These are phyloP conservation scores for Panulirus ornatus DNA, from an alignment of 1,140 invertebrate species.

Conservation along the genomic window DNA sequence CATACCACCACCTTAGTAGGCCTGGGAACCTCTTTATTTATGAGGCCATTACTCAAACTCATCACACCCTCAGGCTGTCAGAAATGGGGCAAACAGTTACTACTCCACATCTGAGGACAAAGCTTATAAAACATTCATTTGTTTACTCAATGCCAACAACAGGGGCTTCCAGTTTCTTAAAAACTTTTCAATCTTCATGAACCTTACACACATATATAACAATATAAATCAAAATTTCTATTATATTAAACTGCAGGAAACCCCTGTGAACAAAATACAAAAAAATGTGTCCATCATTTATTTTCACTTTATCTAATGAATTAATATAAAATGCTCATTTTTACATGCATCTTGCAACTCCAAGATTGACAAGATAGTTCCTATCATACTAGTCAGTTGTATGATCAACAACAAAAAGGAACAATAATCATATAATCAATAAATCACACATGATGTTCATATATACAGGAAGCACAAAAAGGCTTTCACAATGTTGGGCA, in stretches of 20 bases:
- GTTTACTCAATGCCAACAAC: not conserved
- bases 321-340: not conserved
- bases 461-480: not conserved
- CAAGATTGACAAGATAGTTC: not conserved
- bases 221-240: not conserved
- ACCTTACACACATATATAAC: too few relatives aligned
- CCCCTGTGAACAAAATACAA: not conserved
- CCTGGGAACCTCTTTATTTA: slow-evolving; percentile 65
- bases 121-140: slow-evolving; percentile 19
- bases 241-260: not conserved
- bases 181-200: not conserved
- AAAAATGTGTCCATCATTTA: not conserved
- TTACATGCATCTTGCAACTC: not conserved
- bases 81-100: slow-evolving; percentile 61
- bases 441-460: not conserved
- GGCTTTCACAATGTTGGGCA: not conserved
- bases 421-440: not conserved
- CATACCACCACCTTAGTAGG: slow-evolving; percentile 70
- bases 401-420: not conserved
- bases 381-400: not conserved
- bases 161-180: slow-evolving; percentile 7
- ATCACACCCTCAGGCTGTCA: slow-evolving; percentile 74
- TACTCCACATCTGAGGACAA: slow-evolving; percentile 18
- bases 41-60: slow-evolving; percentile 62
- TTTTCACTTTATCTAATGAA: slow-evolving; percentile 2